Percentiles rank a stretch among this genome's conserved stretches.
These are phyloP conservation scores for Cryptus armator DNA, from an alignment of 2,888 invertebrate species.

Conservation along the genomic window DNA sequence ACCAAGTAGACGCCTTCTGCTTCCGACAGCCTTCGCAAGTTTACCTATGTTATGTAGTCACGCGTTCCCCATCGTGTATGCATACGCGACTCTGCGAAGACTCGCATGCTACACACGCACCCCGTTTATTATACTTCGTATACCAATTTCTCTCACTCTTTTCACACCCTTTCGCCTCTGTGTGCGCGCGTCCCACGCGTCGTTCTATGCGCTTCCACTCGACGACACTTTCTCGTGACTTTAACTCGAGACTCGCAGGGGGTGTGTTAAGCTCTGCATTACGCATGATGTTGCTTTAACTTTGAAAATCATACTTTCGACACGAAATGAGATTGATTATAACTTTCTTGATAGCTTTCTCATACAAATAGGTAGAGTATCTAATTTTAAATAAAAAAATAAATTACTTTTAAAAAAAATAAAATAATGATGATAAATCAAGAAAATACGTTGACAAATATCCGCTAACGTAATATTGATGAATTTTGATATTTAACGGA, in stretches of 20 bases:
- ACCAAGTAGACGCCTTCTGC: slow-evolving; percentile 63
- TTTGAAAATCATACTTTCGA: slow-evolving; percentile 12
- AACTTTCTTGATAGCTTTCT: neutral
- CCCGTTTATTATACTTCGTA: slow-evolving; percentile 45
- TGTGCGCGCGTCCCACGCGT: neutral
- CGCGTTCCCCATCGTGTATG: slow-evolving; percentile 22
- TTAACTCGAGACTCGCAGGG: neutral
- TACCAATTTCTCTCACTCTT: neutral
- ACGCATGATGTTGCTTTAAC: neutral
- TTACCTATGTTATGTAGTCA: slow-evolving; percentile 6
- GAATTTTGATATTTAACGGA: neutral
- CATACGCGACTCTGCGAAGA: slow-evolving; percentile 18
- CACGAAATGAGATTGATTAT: neutral
- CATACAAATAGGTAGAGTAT: neutral
- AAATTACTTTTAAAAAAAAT: neutral
- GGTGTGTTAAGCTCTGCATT: neutral
- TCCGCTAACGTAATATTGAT: too few relatives aligned
- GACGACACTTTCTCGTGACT: neutral
- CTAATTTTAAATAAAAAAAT: too few relatives aligned
- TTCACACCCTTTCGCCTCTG: neutral
- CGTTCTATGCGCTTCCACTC: neutral
- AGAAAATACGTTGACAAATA: too few relatives aligned
- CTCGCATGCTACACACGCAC: slow-evolving; percentile 41
- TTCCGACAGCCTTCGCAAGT: slow-evolving; percentile 67
- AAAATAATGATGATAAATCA: too few relatives aligned